Evolutionary conservation across 2,888 invertebrate species (phyloP).

Genomic region (Tenthredo mesomela): DNA sequence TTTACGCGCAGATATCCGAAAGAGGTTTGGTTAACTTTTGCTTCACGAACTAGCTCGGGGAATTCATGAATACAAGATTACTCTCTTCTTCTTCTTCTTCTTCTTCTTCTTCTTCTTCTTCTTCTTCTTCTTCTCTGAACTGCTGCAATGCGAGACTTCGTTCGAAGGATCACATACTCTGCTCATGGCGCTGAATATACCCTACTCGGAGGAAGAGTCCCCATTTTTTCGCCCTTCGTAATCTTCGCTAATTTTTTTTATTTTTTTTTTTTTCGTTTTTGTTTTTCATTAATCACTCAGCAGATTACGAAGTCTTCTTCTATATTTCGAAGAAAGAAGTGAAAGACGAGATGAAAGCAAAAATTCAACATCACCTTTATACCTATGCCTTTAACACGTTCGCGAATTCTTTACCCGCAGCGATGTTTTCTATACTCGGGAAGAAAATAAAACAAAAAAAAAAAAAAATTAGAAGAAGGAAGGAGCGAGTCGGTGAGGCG

Average conservation of each 20-base stretch:
- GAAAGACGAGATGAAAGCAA: too few relatives aligned
- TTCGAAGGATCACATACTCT: not conserved
- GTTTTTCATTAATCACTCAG: not conserved
- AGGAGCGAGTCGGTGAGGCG: not conserved
- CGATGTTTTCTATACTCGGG: not conserved
- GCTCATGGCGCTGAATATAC: not conserved
- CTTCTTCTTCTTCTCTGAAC: not conserved
- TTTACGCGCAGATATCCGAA: conserved; percentile 22
- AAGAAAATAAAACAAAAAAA: not conserved
- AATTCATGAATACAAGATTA: conserved; percentile 46
- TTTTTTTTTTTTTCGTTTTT: not conserved
- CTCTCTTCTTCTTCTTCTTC: not conserved
- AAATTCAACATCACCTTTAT: too few relatives aligned
- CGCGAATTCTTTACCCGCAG: not conserved
- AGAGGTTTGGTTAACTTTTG: conserved; percentile 12
- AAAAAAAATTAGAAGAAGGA: not conserved
- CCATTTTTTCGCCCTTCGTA: not conserved
- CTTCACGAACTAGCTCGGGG: not conserved
- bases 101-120: not conserved
- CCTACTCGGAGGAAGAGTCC: not conserved
- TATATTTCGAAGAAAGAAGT: not conserved
- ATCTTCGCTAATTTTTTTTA: not conserved
- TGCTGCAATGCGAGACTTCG: not conserved
- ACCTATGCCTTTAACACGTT: too few relatives aligned
- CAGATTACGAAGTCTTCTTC: not conserved